Evolutionary conservation across 1,140 invertebrate species (phyloP).

Genomic region (Vollenhovia emeryi): DNA sequence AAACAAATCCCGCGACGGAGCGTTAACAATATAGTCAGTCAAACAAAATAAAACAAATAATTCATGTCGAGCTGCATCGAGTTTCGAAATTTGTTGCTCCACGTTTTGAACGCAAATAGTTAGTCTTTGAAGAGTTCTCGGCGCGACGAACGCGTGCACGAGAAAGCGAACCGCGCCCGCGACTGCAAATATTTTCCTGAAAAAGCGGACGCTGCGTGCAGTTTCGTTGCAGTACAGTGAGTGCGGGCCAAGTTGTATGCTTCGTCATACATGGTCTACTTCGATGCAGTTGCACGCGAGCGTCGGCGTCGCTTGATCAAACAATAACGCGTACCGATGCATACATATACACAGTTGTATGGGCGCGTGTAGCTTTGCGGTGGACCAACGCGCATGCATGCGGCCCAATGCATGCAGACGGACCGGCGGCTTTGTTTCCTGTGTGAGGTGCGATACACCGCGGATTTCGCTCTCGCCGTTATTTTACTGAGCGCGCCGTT

Average conservation of each 20-base stretch:
- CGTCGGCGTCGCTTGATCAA: slow-evolving; percentile 37
- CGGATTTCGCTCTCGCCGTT: background rate
- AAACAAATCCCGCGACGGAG: background rate
- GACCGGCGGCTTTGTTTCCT: slow-evolving; percentile 22
- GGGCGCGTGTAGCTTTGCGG: slow-evolving; percentile 20
- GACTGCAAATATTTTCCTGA: slow-evolving; percentile 28
- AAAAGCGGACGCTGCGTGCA: background rate
- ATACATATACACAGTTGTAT: background rate
- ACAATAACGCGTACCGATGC: slow-evolving; percentile 46
- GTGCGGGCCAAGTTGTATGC: slow-evolving; percentile 11
- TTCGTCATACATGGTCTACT: slow-evolving; percentile 17
- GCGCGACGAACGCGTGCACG: background rate
- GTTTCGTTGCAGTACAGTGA: slow-evolving; percentile 13
- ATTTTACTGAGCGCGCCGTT: slow-evolving; percentile 24
- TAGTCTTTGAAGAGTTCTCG: slow-evolving; percentile 42
- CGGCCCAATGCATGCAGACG: background rate
- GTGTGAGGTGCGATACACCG: background rate
- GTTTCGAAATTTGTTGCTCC: slow-evolving; percentile 13
- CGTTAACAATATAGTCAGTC: background rate
- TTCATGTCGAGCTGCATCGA: background rate
- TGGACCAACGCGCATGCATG: slow-evolving; percentile 4
- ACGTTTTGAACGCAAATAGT: background rate
- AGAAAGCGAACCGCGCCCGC: background rate
- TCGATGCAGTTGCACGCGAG: slow-evolving; percentile 21
- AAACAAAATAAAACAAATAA: slow-evolving; percentile 27